phyloP scores from a whole-genome alignment of 2,113 vertebrate species.

The Pungitius pungitius region DNA sequence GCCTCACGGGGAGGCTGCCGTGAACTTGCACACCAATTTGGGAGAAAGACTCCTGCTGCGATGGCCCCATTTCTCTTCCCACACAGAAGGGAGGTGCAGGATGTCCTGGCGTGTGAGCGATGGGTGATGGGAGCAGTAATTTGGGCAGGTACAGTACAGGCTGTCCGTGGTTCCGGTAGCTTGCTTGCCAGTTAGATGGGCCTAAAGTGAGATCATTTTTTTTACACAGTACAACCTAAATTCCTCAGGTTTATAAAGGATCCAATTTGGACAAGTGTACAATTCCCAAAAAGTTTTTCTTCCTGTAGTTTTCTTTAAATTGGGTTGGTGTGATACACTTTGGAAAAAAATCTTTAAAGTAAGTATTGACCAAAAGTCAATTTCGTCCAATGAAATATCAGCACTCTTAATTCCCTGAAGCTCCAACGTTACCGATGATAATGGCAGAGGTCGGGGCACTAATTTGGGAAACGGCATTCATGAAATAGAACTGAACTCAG shows the following conservation, averaged over 20 bases:
- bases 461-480: too few relatives aligned
- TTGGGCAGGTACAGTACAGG: constrained; percentile 53
- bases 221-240: background rate
- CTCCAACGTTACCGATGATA: constrained; percentile 35
- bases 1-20: constrained; percentile 61
- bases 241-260: background rate
- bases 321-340: background rate
- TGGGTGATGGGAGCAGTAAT: constrained; percentile 65
- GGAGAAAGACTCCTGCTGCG: constrained; percentile 60
- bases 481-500: background rate
- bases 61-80: constrained; percentile 57
- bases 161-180: constrained; percentile 35
- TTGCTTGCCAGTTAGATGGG: constrained; percentile 15
- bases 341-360: background rate
- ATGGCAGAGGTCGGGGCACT: constrained; percentile 17
- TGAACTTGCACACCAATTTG: constrained; percentile 70
- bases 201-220: constrained; percentile 6
- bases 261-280: background rate
- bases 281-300: background rate
- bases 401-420: constrained; percentile 7
- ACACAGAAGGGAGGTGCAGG: constrained; percentile 58
- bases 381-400: constrained; percentile 18
- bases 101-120: constrained; percentile 63
- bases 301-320: background rate
- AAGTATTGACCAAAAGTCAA: constrained; percentile 40